These are phyloP conservation scores for Luehdorfia chinensis DNA, from an alignment of 1,140 invertebrate genomes.

Conservation along the genomic window DNA sequence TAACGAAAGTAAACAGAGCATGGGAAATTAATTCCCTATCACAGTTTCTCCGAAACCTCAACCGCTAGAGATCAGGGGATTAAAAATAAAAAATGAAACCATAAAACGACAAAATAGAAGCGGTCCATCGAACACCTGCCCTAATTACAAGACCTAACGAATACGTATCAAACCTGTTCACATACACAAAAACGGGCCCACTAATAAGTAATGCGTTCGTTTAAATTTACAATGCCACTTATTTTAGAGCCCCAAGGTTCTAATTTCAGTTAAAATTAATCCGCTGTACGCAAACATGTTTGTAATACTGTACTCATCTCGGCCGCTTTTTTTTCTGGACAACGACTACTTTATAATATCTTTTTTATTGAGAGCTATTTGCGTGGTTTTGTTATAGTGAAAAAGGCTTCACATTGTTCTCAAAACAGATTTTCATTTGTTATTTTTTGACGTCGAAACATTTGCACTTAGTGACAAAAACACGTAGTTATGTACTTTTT, in stretches of 20 bases:
- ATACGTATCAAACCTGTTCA: conserved; percentile 44
- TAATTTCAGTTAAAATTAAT: not conserved
- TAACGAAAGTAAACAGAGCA: not conserved
- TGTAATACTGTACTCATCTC: conserved; percentile 23
- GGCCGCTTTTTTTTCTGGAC: conserved; percentile 42
- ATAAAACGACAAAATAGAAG: conserved; percentile 24
- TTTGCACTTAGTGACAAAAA: too few species aligned
- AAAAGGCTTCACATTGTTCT: conserved; percentile 5
- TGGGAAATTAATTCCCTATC: conserved; percentile 2
- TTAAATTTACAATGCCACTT: not conserved
- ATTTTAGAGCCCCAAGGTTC: not conserved
- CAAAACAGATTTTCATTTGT: not conserved
- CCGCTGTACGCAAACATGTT: not conserved
- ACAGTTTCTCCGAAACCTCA: conserved; percentile 10
- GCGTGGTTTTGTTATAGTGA: conserved; percentile 4
- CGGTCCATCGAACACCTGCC: conserved; percentile 54
- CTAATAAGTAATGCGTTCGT: not conserved
- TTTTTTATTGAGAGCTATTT: conserved; percentile 44
- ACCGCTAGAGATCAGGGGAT: conserved; percentile 14
- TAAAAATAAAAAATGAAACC: conserved; percentile 26
- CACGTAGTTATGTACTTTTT: too few species aligned
- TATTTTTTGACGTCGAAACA: too few species aligned
- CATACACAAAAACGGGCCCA: conserved; percentile 20
- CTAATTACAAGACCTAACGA: conserved; percentile 47
- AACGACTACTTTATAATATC: conserved; percentile 57